Percentiles rank a stretch among this genome's conserved stretches.
phyloP scores from a whole-genome alignment of 2,797 vertebrate species.

The Fringilla coelebs region DNA sequence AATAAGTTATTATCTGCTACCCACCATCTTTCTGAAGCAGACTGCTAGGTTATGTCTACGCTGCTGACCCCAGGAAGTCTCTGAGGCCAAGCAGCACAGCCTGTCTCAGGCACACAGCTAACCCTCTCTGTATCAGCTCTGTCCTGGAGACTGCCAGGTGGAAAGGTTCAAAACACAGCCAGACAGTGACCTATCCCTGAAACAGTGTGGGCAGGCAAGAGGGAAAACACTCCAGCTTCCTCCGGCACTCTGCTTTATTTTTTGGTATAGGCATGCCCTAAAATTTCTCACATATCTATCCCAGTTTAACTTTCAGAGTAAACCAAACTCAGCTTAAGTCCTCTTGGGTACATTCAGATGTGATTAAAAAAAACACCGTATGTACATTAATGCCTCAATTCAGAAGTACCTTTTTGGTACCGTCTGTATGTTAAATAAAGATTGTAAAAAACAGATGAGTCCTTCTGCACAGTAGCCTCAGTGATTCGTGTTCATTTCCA shows the following conservation, averaged over 20 bases:
- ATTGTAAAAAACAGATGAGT: not conserved
- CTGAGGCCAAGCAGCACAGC: not conserved
- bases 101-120: not conserved
- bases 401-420: not conserved
- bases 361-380: not conserved
- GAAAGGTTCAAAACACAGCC: not conserved
- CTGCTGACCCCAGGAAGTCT: not conserved
- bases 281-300: not conserved
- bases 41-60: not conserved
- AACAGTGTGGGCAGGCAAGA: not conserved
- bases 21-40: not conserved
- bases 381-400: not conserved
- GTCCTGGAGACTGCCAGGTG: not conserved
- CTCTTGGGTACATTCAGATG: not conserved
- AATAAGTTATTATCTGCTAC: not conserved
- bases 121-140: not conserved
- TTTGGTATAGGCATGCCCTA: not conserved
- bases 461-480: not conserved
- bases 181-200: not conserved
- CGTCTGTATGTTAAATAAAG: not conserved
- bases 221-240: not conserved
- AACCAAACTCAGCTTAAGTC: not conserved
- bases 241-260: not conserved
- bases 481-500: not conserved
- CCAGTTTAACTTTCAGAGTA: not conserved